Base-by-base conservation (phyloP, 2,797 vertebrate species). In the Lutjanus campechanus region DNA sequence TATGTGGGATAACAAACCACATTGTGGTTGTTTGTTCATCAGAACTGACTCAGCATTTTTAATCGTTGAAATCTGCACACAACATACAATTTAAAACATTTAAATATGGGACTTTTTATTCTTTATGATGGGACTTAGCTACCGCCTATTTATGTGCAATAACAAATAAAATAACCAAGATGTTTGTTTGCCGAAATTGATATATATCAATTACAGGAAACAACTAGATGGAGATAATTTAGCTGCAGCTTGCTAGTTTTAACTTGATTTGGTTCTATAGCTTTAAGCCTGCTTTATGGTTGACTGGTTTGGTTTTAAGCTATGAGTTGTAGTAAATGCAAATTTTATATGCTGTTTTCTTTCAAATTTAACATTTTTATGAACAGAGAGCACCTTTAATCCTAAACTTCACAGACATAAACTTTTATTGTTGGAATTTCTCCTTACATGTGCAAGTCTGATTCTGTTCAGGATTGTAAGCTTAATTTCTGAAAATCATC, bases 221-320 rank as follows among this genome's bases (percentile, higher is more conserved):
- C 49, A 63, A 25, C 19, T 9, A 65, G 49, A 7, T 6, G 11
- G 19, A 53, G 19, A 13, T 19, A 36, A 13, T 22, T 11, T 44
- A 55, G 11, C 20, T 65, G 55, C 54, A 56, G 20, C 20, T 19
- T 1, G 46, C 8, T 75, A 15, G 7, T 10, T 50, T 58, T 12
- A 5, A n/a, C 7, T 17, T 71, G 19, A 19, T 22, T 15, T 44
- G 11, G 7, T 1, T 40, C 3, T 19, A 0, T 25, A 0, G 0
- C 16, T 9, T 49, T 47, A 49, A 46, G 29, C 4, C 19, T 11
- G 12, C 63, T 60, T 20, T 60, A 20, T 56, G 11, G 43, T 44
- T 50, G 54, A n/a, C 51, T 50, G n/a, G 4, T 53, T 43, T 46
- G 0, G 7, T 41, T 61, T 25, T 58, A 10, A 43, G 8, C 22